A percentile compares a stretch with the other conserved stretches of the same genome.
These are phyloP conservation scores for Arrhopalites spinosus DNA, from an alignment of 2,888 invertebrate genomes.

Conservation along the genomic window DNA sequence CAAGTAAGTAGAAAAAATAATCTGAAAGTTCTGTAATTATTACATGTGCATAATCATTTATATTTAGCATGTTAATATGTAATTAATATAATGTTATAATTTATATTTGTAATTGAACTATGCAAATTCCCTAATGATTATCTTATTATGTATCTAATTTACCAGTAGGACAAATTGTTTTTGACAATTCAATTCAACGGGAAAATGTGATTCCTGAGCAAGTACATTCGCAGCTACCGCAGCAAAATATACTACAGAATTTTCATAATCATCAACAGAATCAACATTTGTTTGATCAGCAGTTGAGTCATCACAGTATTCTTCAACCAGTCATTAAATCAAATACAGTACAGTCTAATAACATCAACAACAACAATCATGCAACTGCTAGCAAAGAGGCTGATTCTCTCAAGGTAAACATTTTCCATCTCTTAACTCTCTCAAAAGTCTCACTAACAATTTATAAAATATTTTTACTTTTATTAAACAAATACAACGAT, in stretches of 20 bases:
- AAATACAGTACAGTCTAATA: constrained; percentile 51
- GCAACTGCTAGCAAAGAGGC: constrained; percentile 16
- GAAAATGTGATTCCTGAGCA: constrained; percentile 30
- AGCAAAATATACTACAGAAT: constrained; percentile 37
- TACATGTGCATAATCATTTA: too few relatives aligned
- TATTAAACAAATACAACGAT: not conserved
- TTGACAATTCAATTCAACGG: constrained; percentile 28
- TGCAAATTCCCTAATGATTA: too few relatives aligned
- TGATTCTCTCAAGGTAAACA: constrained; percentile 47
- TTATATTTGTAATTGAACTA: too few relatives aligned
- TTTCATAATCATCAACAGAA: constrained; percentile 36
- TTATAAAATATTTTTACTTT: not conserved
- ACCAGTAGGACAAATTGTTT: too few relatives aligned
- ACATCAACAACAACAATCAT: constrained; percentile 53
- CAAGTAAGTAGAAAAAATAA: too few relatives aligned
- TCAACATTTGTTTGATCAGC: constrained; percentile 42
- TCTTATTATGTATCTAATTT: too few relatives aligned
- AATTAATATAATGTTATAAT: too few relatives aligned
- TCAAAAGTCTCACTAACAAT: too few relatives aligned
- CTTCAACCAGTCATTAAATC: constrained; percentile 37
- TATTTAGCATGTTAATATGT: too few relatives aligned
- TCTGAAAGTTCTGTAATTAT: too few relatives aligned
- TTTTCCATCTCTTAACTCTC: not conserved
- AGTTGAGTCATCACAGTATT: constrained; percentile 21
- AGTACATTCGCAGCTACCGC: constrained; percentile 25